These are phyloP conservation scores for Tetrax tetrax DNA, from an alignment of 2,113 vertebrate species.

Conservation along the genomic window DNA sequence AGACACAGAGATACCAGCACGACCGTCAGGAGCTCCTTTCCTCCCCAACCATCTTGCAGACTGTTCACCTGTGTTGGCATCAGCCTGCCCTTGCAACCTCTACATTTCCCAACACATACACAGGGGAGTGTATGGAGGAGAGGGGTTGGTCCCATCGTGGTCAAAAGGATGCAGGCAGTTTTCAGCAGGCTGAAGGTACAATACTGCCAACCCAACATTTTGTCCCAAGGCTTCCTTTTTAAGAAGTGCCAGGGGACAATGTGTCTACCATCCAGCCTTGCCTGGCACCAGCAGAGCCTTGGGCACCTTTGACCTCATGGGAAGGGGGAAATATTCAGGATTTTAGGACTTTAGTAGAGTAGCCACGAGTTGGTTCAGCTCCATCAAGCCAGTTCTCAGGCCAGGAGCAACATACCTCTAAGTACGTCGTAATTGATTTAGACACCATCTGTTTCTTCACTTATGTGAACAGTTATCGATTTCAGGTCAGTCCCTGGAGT, in stretches of 20 bases:
- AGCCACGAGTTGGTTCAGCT: not conserved
- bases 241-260: not conserved
- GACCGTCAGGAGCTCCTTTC: not conserved
- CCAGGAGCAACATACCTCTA: not conserved
- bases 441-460: not conserved
- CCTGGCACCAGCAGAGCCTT: not conserved
- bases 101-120: not conserved
- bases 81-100: not conserved
- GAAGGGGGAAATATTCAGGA: not conserved
- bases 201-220: not conserved
- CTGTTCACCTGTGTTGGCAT: not conserved
- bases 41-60: not conserved
- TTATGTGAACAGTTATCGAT: not conserved
- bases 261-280: not conserved
- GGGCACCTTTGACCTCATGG: not conserved
- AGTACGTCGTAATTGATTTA: not conserved
- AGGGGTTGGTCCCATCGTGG: not conserved
- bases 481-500: not conserved
- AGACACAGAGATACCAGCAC: not conserved
- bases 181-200: not conserved
- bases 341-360: not conserved
- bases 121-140: not conserved
- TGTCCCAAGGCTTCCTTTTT: not conserved
- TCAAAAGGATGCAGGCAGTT: not conserved
- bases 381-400: not conserved